Base-by-base conservation (phyloP, 53 echinoderm and acorn worm genomes). In the Hippasteria phrygiana region DNA sequence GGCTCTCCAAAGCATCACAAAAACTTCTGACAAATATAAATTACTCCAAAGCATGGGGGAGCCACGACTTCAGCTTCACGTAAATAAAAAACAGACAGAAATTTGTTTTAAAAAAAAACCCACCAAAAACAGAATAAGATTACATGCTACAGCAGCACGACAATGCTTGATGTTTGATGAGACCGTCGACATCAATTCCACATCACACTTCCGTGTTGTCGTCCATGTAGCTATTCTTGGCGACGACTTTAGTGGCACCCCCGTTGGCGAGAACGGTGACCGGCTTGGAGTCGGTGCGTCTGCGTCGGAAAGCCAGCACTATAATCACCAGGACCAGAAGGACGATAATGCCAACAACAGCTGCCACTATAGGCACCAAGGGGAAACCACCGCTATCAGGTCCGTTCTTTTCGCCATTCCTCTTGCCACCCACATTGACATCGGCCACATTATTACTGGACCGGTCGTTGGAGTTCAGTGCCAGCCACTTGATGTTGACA, bases 191-290 rank as follows among this genome's bases (percentile, higher is more conserved):
- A 46, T 75, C 17, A 31, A 31, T 24, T 28, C 42, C 48, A 18
- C 62, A 87, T 95, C 91, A 98, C 76, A 98, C 98, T 74, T 98
- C 98, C 40, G 98, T 98, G 87, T 96, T 99, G 74, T 96, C 96
- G 29, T 92, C 94, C 50, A 87, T 83, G 71, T 94, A 90, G 24
- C 55, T 47, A 32, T 75, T 87, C 18, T 86, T 81, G 22, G 93
- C 90, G 32, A 99, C 94, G 6, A 99, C 99, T 75, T 93, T 87
- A 24, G 93, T 88, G 63, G 67, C 74, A 24, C 99, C 94, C 12
- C 94, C 93, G 11, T 59, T 54, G 32, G 91, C 90, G 16, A 92
- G 80, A 1, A 94, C 91, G 1, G 91, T 90, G 29, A 87, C 66
- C 18, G 86, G 42, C 27, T 50, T 83, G 1, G 88, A 74, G n/a